Base-by-base conservation (phyloP, 2,113 vertebrate species). In the Aspidoscelis tigris region DNA sequence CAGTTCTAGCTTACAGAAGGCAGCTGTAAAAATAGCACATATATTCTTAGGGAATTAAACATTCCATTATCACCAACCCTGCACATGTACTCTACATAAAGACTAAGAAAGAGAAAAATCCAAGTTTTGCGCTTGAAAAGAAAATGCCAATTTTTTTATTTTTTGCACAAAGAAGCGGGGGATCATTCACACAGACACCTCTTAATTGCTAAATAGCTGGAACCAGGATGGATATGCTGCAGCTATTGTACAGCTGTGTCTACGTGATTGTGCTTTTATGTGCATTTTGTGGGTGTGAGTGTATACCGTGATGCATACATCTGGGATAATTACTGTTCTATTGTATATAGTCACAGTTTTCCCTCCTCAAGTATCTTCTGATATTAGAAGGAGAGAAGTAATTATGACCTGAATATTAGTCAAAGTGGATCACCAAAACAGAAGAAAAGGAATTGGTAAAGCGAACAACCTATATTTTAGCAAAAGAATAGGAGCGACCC, bases 381-480 rank as follows among this genome's bases (percentile, higher is more conserved):
- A 81, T 18, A 75, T 77, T 50, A 86, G 76, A 65, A 21, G 3
- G 4, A 26, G 20, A 64, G 44, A 81, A 88, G 73, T 81, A 76
- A 76, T 44, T 44, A 55, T 81, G 74, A 89, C 21, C 47, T 86
- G 83, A 53, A 76, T 87, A 61, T 65, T 76, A 82, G 26, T 82
- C 20, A 89, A 85, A 87, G 58, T 61, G 83, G 41, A 26, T 81
- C 65, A 76, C 47, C 39, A 66, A 33, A 86, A 80, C 66, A 83
- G 61, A 86, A 69, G 82, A 55, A 9, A 0, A 80, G 9, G 86
- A 26, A 81, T 76, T 88, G 82, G 77, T 87, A 86, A 0, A 79
- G 0, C 74, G 47, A 50, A 53, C 39, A 43, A 14, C 2, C 64
- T 58, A 18, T 3, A 16, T 86, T 88, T 79, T 76, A 82, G 21